Base-by-base conservation (phyloP, 2,797 vertebrate species). In the Sciurus vulgaris region DNA sequence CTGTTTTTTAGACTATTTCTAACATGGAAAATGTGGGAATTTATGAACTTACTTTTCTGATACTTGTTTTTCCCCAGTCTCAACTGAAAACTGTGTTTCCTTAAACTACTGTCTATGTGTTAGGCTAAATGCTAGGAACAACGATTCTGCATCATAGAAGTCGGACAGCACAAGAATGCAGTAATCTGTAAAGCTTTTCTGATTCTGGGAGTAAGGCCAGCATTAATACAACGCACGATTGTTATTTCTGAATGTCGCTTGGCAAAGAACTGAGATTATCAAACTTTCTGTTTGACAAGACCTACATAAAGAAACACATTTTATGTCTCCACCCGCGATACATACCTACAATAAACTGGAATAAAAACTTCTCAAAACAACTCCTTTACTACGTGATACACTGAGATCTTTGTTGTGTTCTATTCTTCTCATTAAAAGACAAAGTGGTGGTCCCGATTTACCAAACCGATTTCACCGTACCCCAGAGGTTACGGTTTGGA, bases 141-240 rank as follows among this genome's bases (percentile, higher is more conserved):
- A 89, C 18, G 47, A 86, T 87, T 93, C 61, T 94, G 86, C 54
- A 84, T 61, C 61, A 33, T 1, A 70, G 69, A 54, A 54, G 72
- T 33, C 76, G 51, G 88, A 33, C 65, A 73, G 61, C 41, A 85
- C 67, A 96, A 95, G 95, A 97, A 96, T 79, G 91, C 61, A 82
- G 65, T 88, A 65, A 96, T 96, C 89, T 79, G 86, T 65, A 91
- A 96, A 56, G 86, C 73, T 86, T 17, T 93, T 84, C 76, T 79
- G 44, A 70, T 83, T 95, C 96, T 93, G 94, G 97, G 97, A 97
- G 56, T 26, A 79, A 85, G 63, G 96, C 96, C 96, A 97, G 84
- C 76, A 76, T 65, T 20, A 70, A 69, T 3, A 97, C 95, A 97
- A 95, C 7, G 67, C 70, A 76, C 13, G 8, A 85, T 69, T 97